Base-by-base conservation (phyloP, 2,113 vertebrate genomes). In the Dicentrarchus labrax region DNA sequence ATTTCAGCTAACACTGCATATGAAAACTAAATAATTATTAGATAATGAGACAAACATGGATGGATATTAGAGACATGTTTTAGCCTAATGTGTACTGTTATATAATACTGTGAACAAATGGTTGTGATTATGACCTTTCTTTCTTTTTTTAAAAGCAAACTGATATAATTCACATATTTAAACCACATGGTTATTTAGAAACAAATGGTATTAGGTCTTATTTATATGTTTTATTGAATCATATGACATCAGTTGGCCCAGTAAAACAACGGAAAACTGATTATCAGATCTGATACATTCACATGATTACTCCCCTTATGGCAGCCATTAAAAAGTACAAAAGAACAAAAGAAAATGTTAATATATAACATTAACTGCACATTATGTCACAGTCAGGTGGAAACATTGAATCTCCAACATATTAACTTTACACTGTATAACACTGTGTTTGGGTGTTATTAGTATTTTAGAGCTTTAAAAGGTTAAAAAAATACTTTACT, bases 11-110 rank as follows among this genome's bases (percentile, higher is more conserved):
- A 67, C 41, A 5, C 17, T 47, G 47, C 30, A 11, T 1, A 41
- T 39, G 12, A 51, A 51, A 22, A 62, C 60, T 17, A 53, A 38
- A n/a, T 77, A 21, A 45, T 47, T n/a, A 47, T 45, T 45, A 24
- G 22, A 77, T 67, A 47, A 67, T 77, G 9, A n/a, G 41, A 48
- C 57, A 61, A 48, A 61, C 24, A 61, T 48, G 57, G 22, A 39
- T 16, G 57, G 24, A 73, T 48, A 21, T 73, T 15, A 45, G 5
- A n/a, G 43, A 60, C 41, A 30, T 12, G 39, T 11, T 72, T 71
- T 41, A n/a, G 30, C 15, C 22, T 12, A 45, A 72, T 12, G 43
- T 21, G 71, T 48, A n/a, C 15, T 47, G 16, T 57, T 45, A 45
- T 45, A 47, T 21, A 48, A 36, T 16, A 39, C 12, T 47, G 43